Base-by-base conservation (phyloP, 2,113 vertebrate species). In the Chamaea fasciata region DNA sequence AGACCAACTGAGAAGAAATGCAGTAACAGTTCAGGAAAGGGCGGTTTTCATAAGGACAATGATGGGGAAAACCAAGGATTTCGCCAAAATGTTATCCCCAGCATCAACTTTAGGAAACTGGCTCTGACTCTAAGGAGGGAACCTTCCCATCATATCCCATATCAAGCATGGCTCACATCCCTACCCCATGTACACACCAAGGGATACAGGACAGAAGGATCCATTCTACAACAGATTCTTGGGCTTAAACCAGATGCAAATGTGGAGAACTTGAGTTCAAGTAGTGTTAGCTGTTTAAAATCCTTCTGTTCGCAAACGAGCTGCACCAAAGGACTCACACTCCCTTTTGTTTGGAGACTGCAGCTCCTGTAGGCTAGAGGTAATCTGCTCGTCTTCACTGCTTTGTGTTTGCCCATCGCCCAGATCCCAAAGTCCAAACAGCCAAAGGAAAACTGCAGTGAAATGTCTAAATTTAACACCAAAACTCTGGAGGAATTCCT, bases 11-110 rank as follows among this genome's bases (percentile, higher is more conserved):
- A 92, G 75, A 86, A 81, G 56, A 83, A 95, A 88, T 26, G 68
- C 42, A 37, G 1, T 67, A 95, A 49, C 39, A 37, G 26, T 39
- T 68, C 83, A 96, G 93, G 90, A 97, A 96, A 93, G 93, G 96
- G 93, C 0, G 76, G 85, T 68, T 88, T 94, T 92, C 28, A 0
- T 47, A 69, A 86, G 79, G 89, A 96, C 94, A 96, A 95, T 92
- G 68, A 90, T 68, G 52, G 50, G 68, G 82, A 63, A 95, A 93
- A 63, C 11, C 60, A 74, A 70, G 71, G 68, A 62, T 67, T 94
- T 89, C 50, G 89, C 59, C 90, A 95, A 95, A 87, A 74, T 0
- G 1, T 76, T 96, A 73, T 70, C 71, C 81, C 55, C 56, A 74
- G 64, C 19, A 63, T 46, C 57, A 68, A 56, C 31, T 27, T 57